phyloP scores from a whole-genome alignment of 92 coral and sea anemone genomes.

The Porites divaricata region DNA sequence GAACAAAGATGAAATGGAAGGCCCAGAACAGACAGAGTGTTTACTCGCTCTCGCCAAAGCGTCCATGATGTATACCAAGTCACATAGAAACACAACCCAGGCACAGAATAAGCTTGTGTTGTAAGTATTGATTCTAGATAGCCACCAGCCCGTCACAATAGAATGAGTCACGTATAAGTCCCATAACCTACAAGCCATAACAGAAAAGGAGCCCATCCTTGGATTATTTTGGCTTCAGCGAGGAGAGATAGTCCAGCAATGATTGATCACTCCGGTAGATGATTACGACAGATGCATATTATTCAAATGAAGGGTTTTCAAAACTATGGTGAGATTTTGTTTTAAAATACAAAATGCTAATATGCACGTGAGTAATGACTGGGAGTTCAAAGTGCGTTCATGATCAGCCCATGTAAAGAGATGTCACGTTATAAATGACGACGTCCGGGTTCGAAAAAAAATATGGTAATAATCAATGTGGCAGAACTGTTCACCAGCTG shows the following conservation, averaged over 20 bases:
- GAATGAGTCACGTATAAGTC: conserved; percentile 38
- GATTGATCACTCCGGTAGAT: no score
- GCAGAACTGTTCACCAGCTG: no score
- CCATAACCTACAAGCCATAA: conserved; percentile 22
- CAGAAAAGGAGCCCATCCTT: conserved; percentile 5
- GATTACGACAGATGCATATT: neutral
- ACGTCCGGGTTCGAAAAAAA: no score
- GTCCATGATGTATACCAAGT: conserved; percentile 50
- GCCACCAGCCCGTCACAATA: conserved; percentile 58
- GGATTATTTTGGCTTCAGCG: neutral
- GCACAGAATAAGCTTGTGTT: conserved; percentile 40
- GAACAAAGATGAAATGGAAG: neutral
- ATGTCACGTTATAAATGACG: neutral
- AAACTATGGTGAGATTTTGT: neutral
- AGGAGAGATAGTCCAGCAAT: neutral
- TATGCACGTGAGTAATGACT: conserved; percentile 12
- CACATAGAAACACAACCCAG: conserved; percentile 57
- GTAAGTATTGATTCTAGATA: conserved; percentile 40
- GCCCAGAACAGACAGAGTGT: neutral
- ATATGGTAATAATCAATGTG: no score
- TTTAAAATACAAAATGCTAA: neutral
- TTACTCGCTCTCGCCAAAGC: conserved; percentile 47
- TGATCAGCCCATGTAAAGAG: neutral
- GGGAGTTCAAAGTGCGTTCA: conserved; percentile 16
- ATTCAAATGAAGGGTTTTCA: neutral